Conservation (phyloP, 2,113 vertebrate species). For the Gymnarchus niloticus region DNA sequence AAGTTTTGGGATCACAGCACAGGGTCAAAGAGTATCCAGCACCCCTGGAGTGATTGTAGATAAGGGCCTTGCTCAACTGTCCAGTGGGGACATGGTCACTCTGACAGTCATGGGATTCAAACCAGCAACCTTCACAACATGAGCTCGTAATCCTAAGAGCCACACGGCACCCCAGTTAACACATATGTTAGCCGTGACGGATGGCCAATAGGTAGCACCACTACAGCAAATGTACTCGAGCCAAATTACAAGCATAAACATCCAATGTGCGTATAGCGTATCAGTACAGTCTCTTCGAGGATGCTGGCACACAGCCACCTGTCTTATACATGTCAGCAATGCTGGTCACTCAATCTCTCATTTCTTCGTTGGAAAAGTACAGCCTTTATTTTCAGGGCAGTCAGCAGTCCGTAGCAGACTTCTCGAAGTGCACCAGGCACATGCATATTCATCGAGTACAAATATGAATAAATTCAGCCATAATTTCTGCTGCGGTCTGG, state of each 20-base stretch:
- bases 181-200: not conserved
- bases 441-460: slow-evolving; percentile 47
- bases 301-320: slow-evolving; percentile 19
- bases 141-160: too few relatives aligned
- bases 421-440: slow-evolving; percentile 36
- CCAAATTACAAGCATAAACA: not conserved
- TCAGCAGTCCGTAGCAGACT: slow-evolving; percentile 42
- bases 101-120: too few relatives aligned
- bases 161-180: too few relatives aligned
- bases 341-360: slow-evolving; percentile 35
- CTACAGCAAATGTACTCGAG: not conserved
- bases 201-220: not conserved
- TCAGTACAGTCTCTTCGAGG: not conserved
- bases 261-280: not conserved
- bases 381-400: slow-evolving; percentile 41
- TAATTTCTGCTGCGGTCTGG: slow-evolving; percentile 25
- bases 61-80: too few relatives aligned
- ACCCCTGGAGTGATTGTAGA: too few relatives aligned
- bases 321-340: slow-evolving; percentile 46
- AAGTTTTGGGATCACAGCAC: too few relatives aligned
- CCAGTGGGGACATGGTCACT: too few relatives aligned
- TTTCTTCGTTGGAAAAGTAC: slow-evolving; percentile 20
- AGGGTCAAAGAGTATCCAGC: too few relatives aligned
- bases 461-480: slow-evolving; percentile 35
- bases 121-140: too few relatives aligned